phyloP scores from a whole-genome alignment of 2,888 invertebrate species.

The Diarsia rubi region DNA sequence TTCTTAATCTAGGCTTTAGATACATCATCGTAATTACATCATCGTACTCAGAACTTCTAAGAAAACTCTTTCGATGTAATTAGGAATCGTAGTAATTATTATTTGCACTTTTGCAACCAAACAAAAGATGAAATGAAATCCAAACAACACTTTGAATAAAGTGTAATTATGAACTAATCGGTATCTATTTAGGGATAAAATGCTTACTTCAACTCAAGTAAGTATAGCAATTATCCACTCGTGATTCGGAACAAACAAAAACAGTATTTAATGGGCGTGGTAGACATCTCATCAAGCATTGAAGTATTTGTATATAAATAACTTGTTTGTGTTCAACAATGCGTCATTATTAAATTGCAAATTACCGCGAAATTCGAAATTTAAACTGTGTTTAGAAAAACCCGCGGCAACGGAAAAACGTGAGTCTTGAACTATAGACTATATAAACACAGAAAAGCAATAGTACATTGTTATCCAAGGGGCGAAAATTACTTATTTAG shows the following conservation, averaged over 20 bases:
- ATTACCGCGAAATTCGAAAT: slow-evolving; percentile 9
- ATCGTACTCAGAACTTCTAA: neutral
- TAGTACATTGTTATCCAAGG: too few relatives aligned
- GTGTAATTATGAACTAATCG: neutral
- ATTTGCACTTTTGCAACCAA: neutral
- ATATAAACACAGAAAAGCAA: slow-evolving; percentile 2
- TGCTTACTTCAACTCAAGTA: slow-evolving; percentile 21
- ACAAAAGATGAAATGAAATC: neutral
- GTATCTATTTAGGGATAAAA: slow-evolving; percentile 21
- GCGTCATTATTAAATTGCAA: slow-evolving; percentile 2
- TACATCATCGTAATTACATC: neutral
- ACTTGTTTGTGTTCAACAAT: neutral
- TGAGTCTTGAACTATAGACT: slow-evolving; percentile 13
- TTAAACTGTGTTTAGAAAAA: slow-evolving; percentile 12
- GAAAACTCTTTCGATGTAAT: neutral
- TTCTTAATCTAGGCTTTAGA: neutral
- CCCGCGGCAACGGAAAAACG: neutral
- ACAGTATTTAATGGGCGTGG: slow-evolving; percentile 21
- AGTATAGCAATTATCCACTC: slow-evolving; percentile 34
- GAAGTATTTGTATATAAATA: slow-evolving; percentile 6
- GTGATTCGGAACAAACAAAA: slow-evolving; percentile 39
- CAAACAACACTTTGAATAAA: neutral
- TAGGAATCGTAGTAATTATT: too few relatives aligned
- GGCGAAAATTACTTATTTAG: too few relatives aligned
- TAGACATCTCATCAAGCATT: slow-evolving; percentile 9